Percentiles rank a stretch among this genome's conserved stretches.
Conservation (phyloP, 2,113 vertebrate genomes). For the Myotis lucifugus region DNA sequence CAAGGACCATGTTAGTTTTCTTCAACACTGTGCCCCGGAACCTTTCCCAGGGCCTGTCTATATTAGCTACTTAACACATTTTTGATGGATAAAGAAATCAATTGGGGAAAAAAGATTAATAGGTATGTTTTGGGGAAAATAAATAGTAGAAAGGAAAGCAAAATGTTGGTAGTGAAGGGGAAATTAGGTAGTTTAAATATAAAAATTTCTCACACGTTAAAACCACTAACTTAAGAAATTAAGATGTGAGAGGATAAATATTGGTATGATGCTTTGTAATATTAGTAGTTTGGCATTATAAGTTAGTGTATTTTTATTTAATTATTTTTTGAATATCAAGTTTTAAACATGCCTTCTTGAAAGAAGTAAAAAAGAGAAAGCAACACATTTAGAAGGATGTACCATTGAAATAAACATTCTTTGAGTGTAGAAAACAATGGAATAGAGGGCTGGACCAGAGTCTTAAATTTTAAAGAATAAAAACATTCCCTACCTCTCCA, state of each 20-base stretch:
- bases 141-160: background rate
- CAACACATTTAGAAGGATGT: background rate
- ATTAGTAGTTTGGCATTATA: background rate
- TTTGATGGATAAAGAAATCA: background rate
- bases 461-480: background rate
- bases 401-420: background rate
- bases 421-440: background rate
- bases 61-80: background rate
- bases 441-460: background rate
- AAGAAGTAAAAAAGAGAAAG: background rate
- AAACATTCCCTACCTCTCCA: background rate
- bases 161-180: background rate
- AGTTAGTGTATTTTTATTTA: background rate
- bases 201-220: background rate
- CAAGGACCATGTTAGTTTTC: background rate
- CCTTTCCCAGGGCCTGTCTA: background rate
- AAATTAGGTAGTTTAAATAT: background rate
- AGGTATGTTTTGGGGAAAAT: background rate
- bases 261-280: background rate
- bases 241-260: background rate
- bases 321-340: background rate
- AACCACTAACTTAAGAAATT: background rate
- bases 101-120: background rate
- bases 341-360: background rate
- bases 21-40: background rate